These are phyloP conservation scores for Chionodraco myersi DNA, from an alignment of 2,113 vertebrate species.

Conservation along the genomic window DNA sequence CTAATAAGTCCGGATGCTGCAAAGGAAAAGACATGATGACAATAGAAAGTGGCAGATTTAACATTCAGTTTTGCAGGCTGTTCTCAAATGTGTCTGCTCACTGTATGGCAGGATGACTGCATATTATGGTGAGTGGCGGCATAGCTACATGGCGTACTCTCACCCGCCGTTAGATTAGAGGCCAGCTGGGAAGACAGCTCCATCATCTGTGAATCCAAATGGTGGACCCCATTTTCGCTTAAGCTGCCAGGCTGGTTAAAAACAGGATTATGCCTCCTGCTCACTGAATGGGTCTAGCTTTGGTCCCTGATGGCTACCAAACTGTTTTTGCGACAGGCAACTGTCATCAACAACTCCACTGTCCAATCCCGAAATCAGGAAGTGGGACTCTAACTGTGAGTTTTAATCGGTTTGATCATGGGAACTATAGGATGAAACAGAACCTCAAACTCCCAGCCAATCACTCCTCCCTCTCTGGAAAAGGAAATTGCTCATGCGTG, in stretches of 20 bases:
- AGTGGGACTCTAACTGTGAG: slow-evolving; percentile 17
- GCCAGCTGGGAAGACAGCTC: slow-evolving; percentile 79
- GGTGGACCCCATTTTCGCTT: slow-evolving; percentile 74
- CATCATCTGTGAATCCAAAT: slow-evolving; percentile 81
- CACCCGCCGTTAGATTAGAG: slow-evolving; percentile 75
- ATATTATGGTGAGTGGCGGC: slow-evolving; percentile 60
- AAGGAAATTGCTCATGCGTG: background rate
- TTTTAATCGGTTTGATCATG: slow-evolving; percentile 26
- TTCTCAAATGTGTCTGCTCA: slow-evolving; percentile 46
- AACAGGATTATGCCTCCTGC: slow-evolving; percentile 80
- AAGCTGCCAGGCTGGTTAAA: slow-evolving; percentile 79
- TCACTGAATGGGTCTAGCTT: slow-evolving; percentile 70
- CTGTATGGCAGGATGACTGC: slow-evolving; percentile 49
- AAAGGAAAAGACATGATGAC: slow-evolving; percentile 34
- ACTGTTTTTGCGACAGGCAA: slow-evolving; percentile 50
- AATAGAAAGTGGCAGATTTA: slow-evolving; percentile 18
- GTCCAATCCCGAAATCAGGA: slow-evolving; percentile 29
- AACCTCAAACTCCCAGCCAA: background rate
- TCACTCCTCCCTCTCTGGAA: background rate
- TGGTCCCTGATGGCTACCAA: slow-evolving; percentile 66
- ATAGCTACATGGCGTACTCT: slow-evolving; percentile 43
- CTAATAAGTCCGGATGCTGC: slow-evolving; percentile 1
- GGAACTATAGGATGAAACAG: background rate
- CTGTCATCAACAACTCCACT: slow-evolving; percentile 44
- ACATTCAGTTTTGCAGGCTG: slow-evolving; percentile 52